These are phyloP conservation scores for Protobothrops mucrosquamatus DNA, from an alignment of 2,113 vertebrate species.

Conservation along the genomic window DNA sequence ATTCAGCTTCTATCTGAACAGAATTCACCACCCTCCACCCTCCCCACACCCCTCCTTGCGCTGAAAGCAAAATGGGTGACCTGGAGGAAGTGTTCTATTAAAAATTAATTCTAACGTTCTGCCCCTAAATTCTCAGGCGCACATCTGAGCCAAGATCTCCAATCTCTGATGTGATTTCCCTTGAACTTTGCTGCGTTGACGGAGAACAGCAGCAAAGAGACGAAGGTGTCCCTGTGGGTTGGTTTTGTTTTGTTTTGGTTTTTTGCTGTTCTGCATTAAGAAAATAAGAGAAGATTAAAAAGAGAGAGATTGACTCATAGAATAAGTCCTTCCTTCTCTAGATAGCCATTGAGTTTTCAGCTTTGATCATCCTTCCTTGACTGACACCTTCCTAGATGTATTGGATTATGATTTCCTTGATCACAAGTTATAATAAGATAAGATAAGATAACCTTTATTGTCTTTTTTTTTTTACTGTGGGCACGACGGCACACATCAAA, in stretches of 20 bases:
- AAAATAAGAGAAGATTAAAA: neutral
- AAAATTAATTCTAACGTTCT: constrained; percentile 57
- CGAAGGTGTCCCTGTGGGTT: neutral
- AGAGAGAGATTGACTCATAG: neutral
- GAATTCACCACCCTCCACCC: neutral
- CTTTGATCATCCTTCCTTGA: neutral
- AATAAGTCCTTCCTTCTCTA: neutral
- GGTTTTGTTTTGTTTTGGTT: constrained; percentile 26
- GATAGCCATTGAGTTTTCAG: too few species aligned
- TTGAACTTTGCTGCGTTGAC: constrained; percentile 51
- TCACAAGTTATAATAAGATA: too few species aligned
- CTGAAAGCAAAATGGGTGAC: constrained; percentile 34
- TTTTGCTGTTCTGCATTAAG: constrained; percentile 38
- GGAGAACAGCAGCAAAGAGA: constrained; percentile 4
- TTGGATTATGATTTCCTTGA: neutral
- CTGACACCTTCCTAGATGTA: too few species aligned
- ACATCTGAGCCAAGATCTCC: constrained; percentile 8
- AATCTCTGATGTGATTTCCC: constrained; percentile 3
- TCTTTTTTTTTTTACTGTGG: too few species aligned
- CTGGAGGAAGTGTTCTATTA: constrained; percentile 66
- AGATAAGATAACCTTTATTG: too few species aligned
- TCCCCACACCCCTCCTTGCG: neutral
- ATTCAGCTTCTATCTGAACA: constrained; percentile 50
- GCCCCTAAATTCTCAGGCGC: constrained; percentile 50
- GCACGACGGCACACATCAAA: too few species aligned